A percentile compares a stretch with the other conserved stretches of the same genome.
Conservation (phyloP, 2,113 vertebrate genomes). For the Xiphias gladius region DNA sequence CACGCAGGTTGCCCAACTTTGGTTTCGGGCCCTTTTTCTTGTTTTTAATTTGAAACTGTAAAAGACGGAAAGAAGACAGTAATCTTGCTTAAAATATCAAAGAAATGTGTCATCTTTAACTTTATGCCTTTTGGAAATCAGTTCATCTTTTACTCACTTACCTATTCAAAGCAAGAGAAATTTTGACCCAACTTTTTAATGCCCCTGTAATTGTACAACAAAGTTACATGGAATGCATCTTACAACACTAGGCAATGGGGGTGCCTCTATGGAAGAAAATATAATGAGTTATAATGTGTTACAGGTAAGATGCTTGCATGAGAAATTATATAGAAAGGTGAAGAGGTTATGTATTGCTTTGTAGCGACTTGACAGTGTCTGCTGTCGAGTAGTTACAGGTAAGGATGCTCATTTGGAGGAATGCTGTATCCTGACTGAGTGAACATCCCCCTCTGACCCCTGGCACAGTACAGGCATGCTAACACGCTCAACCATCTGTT, state of each 20-base stretch:
- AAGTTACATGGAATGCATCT: not conserved
- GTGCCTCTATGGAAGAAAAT: too few relatives aligned
- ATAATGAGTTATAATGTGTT: not conserved
- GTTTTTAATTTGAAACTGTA: too few relatives aligned
- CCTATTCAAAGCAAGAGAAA: too few relatives aligned
- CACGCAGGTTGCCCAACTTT: too few relatives aligned
- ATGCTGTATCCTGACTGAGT: conserved; percentile 43
- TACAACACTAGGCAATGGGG: not conserved
- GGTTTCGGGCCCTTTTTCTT: too few relatives aligned
- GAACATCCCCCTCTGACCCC: conserved; percentile 61
- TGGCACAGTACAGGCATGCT: conserved; percentile 46
- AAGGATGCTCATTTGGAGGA: conserved; percentile 46
- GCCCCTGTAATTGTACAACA: not conserved
- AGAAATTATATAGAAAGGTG: not conserved
- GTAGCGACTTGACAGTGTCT: not conserved
- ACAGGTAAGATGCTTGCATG: not conserved
- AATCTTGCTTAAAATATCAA: too few relatives aligned
- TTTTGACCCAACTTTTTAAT: too few relatives aligned
- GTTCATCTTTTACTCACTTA: too few relatives aligned
- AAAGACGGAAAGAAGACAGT: too few relatives aligned
- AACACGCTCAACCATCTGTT: conserved; percentile 75
- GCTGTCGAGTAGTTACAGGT: conserved; percentile 38
- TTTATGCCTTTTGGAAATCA: too few relatives aligned
- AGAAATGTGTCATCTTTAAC: too few relatives aligned
- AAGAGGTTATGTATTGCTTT: conserved; percentile 4